phyloP scores from a whole-genome alignment of 2,888 invertebrate species.

The Apeira syringaria region DNA sequence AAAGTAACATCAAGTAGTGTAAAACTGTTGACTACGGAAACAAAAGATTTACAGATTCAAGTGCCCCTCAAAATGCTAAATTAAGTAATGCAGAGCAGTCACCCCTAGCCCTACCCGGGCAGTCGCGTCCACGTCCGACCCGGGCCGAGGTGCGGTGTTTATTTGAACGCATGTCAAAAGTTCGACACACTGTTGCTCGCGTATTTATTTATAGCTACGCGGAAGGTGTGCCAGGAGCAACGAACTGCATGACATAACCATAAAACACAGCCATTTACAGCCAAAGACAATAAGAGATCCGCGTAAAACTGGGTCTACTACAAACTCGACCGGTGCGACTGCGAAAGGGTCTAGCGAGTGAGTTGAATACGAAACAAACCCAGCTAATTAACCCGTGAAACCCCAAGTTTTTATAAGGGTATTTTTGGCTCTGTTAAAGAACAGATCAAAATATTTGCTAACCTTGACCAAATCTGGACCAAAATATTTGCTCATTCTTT shows the following conservation, averaged over 20 bases:
- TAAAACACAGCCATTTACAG: conserved; percentile 31
- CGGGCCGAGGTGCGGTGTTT: conserved; percentile 47
- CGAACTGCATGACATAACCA: conserved; percentile 56
- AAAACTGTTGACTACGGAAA: no score
- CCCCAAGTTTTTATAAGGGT: no score
- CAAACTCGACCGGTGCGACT: not conserved
- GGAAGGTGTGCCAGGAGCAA: conserved; percentile 76
- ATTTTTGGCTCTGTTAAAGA: no score
- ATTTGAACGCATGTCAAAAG: conserved; percentile 78
- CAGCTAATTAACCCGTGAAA: no score
- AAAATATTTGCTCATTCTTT: no score
- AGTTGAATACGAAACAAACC: no score
- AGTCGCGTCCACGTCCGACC: conserved; percentile 49
- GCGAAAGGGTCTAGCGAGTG: not conserved
- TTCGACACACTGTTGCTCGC: conserved; percentile 55
- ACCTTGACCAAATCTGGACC: no score
- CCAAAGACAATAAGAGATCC: conserved; percentile 18
- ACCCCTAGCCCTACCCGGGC: conserved; percentile 9
- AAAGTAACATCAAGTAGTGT: no score
- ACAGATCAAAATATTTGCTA: no score
- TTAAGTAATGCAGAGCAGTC: not conserved
- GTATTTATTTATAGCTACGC: conserved; percentile 69
- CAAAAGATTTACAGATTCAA: no score
- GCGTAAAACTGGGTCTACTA: not conserved
- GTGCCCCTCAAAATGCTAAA: no score